Evolutionary conservation across 2,797 vertebrate species (phyloP).

Genomic region (Aeoliscus strigatus): DNA sequence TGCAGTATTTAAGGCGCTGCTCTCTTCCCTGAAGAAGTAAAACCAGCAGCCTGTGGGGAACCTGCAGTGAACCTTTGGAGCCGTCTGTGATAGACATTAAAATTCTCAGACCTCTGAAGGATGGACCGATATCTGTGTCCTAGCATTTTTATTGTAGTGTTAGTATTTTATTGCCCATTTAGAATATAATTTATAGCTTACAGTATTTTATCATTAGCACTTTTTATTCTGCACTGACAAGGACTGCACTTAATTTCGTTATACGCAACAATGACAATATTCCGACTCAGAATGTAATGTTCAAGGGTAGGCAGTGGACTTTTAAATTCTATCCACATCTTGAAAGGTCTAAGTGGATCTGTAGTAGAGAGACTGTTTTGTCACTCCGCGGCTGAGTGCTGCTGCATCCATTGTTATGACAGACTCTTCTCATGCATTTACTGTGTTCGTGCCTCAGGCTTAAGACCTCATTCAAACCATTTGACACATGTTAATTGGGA

Average conservation of each 20-base stretch:
- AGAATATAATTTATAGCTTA: too few species aligned
- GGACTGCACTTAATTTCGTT: too few species aligned
- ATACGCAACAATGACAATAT: too few species aligned
- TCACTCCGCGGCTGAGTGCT: constrained; percentile 24
- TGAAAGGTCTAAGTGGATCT: constrained; percentile 69
- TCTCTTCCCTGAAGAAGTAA: constrained; percentile 29
- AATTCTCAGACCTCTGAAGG: too few species aligned
- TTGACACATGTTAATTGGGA: not conserved
- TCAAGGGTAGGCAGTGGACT: constrained; percentile 37
- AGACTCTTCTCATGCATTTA: too few species aligned
- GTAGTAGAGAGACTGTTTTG: constrained; percentile 30
- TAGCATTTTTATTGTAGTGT: too few species aligned
- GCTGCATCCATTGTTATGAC: too few species aligned
- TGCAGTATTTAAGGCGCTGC: constrained; percentile 29
- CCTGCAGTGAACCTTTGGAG: constrained; percentile 4
- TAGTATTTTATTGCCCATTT: too few species aligned
- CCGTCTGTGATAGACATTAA: constrained; percentile 29
- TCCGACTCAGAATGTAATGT: too few species aligned
- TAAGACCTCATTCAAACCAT: constrained; percentile 1
- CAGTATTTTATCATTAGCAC: too few species aligned
- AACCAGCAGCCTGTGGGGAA: constrained; percentile 35
- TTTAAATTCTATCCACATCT: constrained; percentile 27
- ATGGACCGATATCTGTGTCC: too few species aligned
- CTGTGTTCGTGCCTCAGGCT: not conserved
- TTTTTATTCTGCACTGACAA: too few species aligned